Base-by-base conservation (phyloP, 2,797 vertebrate species). In the Dendrocincla fuliginosa region DNA sequence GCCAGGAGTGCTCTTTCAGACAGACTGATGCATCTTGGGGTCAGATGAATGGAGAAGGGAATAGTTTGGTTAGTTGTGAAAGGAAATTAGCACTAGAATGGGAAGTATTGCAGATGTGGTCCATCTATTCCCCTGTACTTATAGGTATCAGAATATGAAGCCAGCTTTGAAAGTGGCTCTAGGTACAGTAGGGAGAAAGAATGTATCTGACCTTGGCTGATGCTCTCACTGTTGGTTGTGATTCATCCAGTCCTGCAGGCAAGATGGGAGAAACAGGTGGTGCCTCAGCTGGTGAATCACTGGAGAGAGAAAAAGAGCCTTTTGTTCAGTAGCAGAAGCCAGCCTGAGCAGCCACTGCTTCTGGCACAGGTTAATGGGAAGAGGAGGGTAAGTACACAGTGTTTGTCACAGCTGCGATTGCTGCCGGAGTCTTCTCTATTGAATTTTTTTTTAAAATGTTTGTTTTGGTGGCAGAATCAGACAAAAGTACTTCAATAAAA, bases 201-300 rank as follows among this genome's bases (percentile, higher is more conserved):
- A 19, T 53, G 5, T 28, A 41, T 82, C 53, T 65, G 83, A 61
- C 63, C 47, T 70, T 94, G 93, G 73, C 71, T 78, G 61, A 24
- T 73, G 42, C 39, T 86, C 47, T 74, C 1, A 3, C 13, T 75
- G 75, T 63, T 87, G 84, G 53, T 81, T 82, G 70, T 77, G 80
- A 81, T 92, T 84, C 78, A 82, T 89, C 32, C 86, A 50, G 44
- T 84, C 55, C 68, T 82, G 64, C 47, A 59, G 89, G 85, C 89
- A 64, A 59, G 91, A 87, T 37, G 33, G 91, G 67, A 90, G 89
- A 92, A 97, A 90, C 94, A 96, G 95, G 95, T 95, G 96, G 95
- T 95, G 86, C 84, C 88, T 94, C 96, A 97, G 95, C 92, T 97
- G 97, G 86, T 96, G 79, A 52, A 60, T 91, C 81, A 42, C 76